Evolutionary conservation across 2,113 vertebrate species (phyloP).

Genomic region (Amblyopsis rosae): DNA sequence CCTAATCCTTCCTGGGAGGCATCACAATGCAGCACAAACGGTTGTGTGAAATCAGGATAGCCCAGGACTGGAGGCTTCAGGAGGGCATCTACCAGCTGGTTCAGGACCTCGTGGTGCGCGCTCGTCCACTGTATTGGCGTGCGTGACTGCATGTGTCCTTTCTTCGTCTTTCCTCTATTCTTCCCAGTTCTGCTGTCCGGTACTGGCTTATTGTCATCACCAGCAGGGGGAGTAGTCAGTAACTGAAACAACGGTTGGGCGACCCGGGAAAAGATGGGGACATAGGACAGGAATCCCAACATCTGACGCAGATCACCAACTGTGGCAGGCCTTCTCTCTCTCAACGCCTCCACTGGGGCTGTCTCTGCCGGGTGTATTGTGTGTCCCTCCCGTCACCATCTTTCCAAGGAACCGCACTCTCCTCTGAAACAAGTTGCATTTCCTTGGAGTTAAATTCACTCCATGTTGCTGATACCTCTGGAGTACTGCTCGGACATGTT

Average conservation of each 20-base stretch:
- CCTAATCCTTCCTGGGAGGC: too few species aligned
- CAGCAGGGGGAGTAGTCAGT: not conserved
- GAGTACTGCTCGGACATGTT: constrained; percentile 5
- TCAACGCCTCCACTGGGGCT: not conserved
- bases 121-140: constrained; percentile 25
- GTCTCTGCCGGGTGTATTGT: too few species aligned
- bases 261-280: too few species aligned
- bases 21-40: too few species aligned
- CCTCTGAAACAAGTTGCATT: constrained; percentile 18
- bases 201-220: not conserved
- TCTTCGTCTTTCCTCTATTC: constrained; percentile 3
- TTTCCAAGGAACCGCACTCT: constrained; percentile 15
- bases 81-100: too few species aligned
- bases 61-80: too few species aligned
- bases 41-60: too few species aligned
- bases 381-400: constrained; percentile 4
- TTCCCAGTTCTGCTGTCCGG: not conserved
- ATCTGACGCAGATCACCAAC: constrained; percentile 1
- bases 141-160: constrained; percentile 13
- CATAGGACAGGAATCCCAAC: too few species aligned
- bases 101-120: constrained; percentile 6
- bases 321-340: constrained; percentile 7
- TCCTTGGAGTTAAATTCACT: constrained; percentile 15
- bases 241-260: constrained; percentile 7
- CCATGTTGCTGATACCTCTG: constrained; percentile 14